Evolutionary conservation across 2,113 vertebrate genomes (phyloP), one percentile per base, ranked within the genome.

Genomic region (human (Homo sapiens)): DNA sequence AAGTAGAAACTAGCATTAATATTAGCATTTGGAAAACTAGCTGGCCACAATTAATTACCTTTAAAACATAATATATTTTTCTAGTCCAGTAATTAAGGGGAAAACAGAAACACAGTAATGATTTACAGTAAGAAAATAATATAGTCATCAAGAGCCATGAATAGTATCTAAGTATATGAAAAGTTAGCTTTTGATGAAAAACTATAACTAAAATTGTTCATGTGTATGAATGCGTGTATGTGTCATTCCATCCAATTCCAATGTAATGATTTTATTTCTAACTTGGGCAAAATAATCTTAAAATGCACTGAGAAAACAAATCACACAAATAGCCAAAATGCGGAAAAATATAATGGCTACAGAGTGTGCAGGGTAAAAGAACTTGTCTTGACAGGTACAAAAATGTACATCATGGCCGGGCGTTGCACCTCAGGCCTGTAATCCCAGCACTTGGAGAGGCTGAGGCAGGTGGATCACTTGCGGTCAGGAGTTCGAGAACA

Each of bases 401-500:
- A 45, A 35, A 12, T 9, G 17, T 1, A 22, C 5, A 22, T 40
- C 7, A 0, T 40, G 25, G 59, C 32, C 5, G 27, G 61, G 61
- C 2, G 27, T 5, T 1, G 27, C 2, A 2, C 6, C 27, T 32
- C 61, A 64, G 27, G 0, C 61, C 61, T 64, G 27, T 64, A 30
- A 32, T 64, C 61, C 27, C 27, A 64, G 61, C 61, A 14, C 27
- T 64, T 64, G 32, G 61, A 30, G 61, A 32, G 61, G 61, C 61
- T 6, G 27, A 30, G 61, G 61, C 13, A 30, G 61, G 12, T 14
- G 27, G 61, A 64, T 64, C 27, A 64, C 12, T 32, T 64, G 30
- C 13, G 12, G 27, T 32, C 61, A 64, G 61, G 27, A 64, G 61
- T 14, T 64, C 27, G 2, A 64, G 27, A 64, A 64, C 61, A 32